These are phyloP conservation scores for Agriopis aurantiaria DNA, from an alignment of 2,888 invertebrate genomes.

Conservation along the genomic window DNA sequence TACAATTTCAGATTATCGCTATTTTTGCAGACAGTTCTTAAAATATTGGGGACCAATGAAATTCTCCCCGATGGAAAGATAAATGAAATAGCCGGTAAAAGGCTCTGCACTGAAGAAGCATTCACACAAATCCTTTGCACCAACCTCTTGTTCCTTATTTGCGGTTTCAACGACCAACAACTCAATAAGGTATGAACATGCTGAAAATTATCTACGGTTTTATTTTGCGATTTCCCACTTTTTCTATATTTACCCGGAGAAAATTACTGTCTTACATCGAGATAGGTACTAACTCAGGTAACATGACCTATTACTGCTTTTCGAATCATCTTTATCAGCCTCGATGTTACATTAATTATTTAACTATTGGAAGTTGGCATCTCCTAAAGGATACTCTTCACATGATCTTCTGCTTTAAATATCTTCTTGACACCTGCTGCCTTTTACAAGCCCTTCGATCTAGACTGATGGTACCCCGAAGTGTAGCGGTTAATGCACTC, in stretches of 20 bases:
- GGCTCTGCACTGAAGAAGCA: slow-evolving; percentile 81
- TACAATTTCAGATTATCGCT: no score
- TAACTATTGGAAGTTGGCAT: no score
- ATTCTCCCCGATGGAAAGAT: slow-evolving; percentile 86
- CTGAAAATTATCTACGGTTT: neutral
- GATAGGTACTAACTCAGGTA: no score
- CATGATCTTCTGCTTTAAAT: no score
- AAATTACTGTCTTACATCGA: neutral
- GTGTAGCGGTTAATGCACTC: no score
- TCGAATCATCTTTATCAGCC: no score
- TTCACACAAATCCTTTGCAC: slow-evolving; percentile 85
- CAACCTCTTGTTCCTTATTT: slow-evolving; percentile 87
- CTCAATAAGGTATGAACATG: slow-evolving; percentile 76
- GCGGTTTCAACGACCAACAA: slow-evolving; percentile 83
- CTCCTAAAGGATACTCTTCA: no score
- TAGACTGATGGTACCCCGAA: no score
- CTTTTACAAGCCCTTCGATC: no score
- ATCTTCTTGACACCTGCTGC: no score
- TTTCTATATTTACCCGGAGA: neutral
- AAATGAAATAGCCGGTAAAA: slow-evolving; percentile 77
- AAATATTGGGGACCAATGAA: slow-evolving; percentile 80
- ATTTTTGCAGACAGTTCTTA: slow-evolving; percentile 67
- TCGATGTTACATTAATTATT: no score
- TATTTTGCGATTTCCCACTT: neutral
- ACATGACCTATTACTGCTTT: no score